phyloP scores from a whole-genome alignment of 2,113 vertebrate species.

The Anser brachyrhynchus region DNA sequence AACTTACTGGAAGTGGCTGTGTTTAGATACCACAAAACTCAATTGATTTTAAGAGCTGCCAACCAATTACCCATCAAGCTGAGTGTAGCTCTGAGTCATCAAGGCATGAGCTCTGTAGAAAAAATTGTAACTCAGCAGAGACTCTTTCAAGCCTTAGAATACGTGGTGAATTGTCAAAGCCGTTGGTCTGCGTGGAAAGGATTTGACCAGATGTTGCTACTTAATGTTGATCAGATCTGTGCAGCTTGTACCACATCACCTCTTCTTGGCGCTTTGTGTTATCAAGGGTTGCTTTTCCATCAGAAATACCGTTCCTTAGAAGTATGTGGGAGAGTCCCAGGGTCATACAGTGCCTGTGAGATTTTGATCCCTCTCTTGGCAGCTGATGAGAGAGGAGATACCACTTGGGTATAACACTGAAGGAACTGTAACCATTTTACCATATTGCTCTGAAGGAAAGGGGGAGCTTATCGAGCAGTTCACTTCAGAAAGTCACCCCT shows the following conservation, averaged over 20 bases:
- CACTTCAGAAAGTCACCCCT: not conserved
- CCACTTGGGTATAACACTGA: not conserved
- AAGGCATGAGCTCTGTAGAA: not conserved
- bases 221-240: not conserved
- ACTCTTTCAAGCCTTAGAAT: not conserved
- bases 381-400: not conserved
- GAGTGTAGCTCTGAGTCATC: slow-evolving; percentile 38
- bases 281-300: not conserved
- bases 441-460: not conserved
- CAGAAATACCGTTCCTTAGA: not conserved
- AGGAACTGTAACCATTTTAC: not conserved
- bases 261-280: not conserved
- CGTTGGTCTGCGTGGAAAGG: not conserved
- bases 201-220: not conserved
- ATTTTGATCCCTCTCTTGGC: not conserved
- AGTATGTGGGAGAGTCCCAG: not conserved
- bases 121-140: not conserved
- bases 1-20: slow-evolving; percentile 35
- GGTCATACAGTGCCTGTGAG: not conserved
- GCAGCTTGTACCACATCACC: not conserved
- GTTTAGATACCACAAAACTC: slow-evolving; percentile 38
- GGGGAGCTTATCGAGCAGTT: not conserved
- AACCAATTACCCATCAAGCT: slow-evolving; percentile 42
- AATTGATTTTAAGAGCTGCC: slow-evolving; percentile 53
- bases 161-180: not conserved